Evolutionary conservation across 2,888 invertebrate species (phyloP).

Genomic region (Frankliniella intonsa): DNA sequence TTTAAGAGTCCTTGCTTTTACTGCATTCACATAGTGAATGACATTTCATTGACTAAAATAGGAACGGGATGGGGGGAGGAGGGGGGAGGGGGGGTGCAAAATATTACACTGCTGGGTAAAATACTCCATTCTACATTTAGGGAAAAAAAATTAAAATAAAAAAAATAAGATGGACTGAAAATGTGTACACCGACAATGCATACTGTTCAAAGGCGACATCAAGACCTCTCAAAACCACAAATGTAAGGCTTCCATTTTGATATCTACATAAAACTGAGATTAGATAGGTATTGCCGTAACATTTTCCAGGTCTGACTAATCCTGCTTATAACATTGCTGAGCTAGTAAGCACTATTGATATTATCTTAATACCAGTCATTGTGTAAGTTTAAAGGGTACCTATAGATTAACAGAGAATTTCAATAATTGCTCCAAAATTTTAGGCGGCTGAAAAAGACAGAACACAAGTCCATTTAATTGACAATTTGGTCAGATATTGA

Average conservation of each 20-base stretch:
- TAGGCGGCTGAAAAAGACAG: not conserved
- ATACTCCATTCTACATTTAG: too few species aligned
- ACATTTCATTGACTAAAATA: conserved; percentile 21
- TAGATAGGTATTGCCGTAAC: too few species aligned
- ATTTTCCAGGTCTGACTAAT: too few species aligned
- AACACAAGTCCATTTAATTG: not conserved
- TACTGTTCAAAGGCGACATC: too few species aligned
- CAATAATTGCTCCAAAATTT: not conserved
- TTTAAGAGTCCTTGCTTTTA: not conserved
- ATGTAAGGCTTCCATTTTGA: too few species aligned
- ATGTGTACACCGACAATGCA: too few species aligned
- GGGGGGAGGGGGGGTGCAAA: not conserved
- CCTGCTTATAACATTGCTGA: too few species aligned
- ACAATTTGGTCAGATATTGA: not conserved
- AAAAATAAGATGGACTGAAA: too few species aligned
- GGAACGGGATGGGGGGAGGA: not conserved
- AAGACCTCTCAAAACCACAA: too few species aligned
- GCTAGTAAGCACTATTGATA: too few species aligned
- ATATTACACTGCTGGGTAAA: not conserved
- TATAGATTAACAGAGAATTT: not conserved
- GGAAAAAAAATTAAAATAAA: too few species aligned
- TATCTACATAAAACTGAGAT: too few species aligned
- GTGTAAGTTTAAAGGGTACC: not conserved
- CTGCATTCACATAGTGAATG: not conserved
- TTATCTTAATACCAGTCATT: not conserved